Conservation (phyloP, 2,888 invertebrate genomes). For the Chrysolina americana region DNA sequence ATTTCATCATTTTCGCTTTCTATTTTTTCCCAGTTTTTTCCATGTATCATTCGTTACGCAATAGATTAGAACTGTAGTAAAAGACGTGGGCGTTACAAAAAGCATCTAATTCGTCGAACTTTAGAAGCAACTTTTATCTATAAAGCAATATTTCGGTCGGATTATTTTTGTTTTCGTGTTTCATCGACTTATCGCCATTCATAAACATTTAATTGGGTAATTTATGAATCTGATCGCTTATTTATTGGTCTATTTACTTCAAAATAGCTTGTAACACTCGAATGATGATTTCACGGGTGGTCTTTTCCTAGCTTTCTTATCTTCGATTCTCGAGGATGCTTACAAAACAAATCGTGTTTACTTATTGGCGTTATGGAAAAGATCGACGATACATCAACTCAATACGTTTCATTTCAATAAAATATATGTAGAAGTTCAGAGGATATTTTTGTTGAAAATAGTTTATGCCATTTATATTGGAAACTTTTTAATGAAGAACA, state of each 20-base stretch:
- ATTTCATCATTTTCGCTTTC: no score
- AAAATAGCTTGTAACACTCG: background rate
- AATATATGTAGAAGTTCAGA: no score
- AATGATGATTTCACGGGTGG: background rate
- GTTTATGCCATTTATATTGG: no score
- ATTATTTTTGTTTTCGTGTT: slow-evolving; percentile 5
- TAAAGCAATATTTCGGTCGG: background rate
- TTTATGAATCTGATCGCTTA: slow-evolving; percentile 2
- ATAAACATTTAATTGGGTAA: slow-evolving; percentile 5
- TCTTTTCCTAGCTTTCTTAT: background rate
- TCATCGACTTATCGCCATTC: slow-evolving; percentile 5
- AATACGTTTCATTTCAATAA: no score
- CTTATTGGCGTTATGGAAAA: background rate
- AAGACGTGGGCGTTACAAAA: no score
- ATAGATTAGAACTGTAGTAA: no score
- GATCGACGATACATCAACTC: no score
- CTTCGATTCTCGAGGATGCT: background rate
- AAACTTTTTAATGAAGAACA: no score
- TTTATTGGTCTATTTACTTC: slow-evolving; percentile 16
- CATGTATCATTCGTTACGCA: no score
- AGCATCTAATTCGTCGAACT: no score
- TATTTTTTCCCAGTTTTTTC: no score
- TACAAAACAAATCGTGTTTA: background rate
- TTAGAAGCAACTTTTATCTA: background rate
- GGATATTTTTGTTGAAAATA: no score